Conservation (phyloP, 1,140 invertebrate species). For the Papilio machaon region DNA sequence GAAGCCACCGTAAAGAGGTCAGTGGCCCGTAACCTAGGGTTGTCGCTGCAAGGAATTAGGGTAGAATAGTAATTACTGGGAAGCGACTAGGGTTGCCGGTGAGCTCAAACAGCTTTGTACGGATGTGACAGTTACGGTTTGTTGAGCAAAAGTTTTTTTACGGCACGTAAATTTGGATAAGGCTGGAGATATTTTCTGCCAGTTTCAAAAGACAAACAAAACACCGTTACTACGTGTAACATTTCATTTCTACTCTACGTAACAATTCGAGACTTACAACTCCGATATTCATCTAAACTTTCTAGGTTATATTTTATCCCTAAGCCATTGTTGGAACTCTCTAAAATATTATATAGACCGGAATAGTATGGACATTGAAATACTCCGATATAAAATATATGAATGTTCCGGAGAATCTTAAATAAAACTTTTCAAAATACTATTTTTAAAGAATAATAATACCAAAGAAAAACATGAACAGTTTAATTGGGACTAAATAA, state of each 20-base stretch:
- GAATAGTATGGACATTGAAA: neutral
- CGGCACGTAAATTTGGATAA: neutral
- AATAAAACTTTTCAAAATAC: neutral
- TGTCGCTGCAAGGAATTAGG: slow-evolving; percentile 57
- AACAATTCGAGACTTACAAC: slow-evolving; percentile 12
- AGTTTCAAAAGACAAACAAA: neutral
- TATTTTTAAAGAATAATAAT: too few relatives aligned
- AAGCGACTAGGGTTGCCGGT: slow-evolving; percentile 53
- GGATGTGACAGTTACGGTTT: slow-evolving; percentile 55
- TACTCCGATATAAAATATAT: neutral
- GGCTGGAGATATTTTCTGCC: neutral
- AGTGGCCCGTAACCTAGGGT: slow-evolving; percentile 48
- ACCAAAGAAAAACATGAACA: too few relatives aligned
- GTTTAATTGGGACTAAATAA: neutral
- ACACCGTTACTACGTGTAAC: neutral
- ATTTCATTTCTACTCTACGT: neutral
- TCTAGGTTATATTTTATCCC: neutral
- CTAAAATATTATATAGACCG: neutral
- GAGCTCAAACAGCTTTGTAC: slow-evolving; percentile 61
- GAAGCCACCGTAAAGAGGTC: slow-evolving; percentile 58
- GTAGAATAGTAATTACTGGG: slow-evolving; percentile 65
- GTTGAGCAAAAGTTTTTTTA: slow-evolving; percentile 47
- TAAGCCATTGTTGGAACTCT: neutral
- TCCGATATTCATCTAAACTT: slow-evolving; percentile 22
- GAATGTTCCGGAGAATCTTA: neutral